Evolutionary conservation across 2,888 invertebrate genomes (phyloP), one percentile per base, ranked within the genome.

Genomic region (Drosophila anceps): DNA sequence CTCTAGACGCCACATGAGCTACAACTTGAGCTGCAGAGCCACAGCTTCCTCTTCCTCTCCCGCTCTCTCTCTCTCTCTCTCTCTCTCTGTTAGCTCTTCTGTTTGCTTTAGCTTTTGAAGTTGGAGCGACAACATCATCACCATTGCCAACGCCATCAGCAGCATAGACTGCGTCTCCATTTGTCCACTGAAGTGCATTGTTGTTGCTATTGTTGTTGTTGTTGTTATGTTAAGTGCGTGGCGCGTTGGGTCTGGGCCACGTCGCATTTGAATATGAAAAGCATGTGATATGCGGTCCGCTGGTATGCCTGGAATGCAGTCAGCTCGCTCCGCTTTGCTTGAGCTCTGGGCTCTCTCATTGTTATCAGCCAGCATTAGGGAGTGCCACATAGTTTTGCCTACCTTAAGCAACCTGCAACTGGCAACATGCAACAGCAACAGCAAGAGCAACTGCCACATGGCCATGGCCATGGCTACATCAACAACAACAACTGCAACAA

Each of bases 31-130:
- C 24, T 4, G 18, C 31, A 31, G n/a, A 24, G 15, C 46, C 0
- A 13, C 46, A 27, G 15, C 48, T n/a, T n/a, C 55, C 76, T 69
- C 69, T 72, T 67, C 62, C 77, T 71, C 73, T 10, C 44, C 33
- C 4, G 18, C 48, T 10, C 43, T 58, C 15, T 39, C 50, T 10
- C 35, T 53, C 71, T 68, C 73, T 71, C 67, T 71, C 87, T 71
- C 70, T 67, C 35, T n/a, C 35, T 73, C 44, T 37, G 1, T 55
- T 55, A 15, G n/a, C 53, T 48, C 58, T 55, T 35, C 50, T 88
- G 75, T 88, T 84, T 88, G 79, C 79, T 70, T 78, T 78, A 83
- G 87, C 87, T 86, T 84, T 88, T 88, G 89, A 84, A 83, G 89
- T 84, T 86, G 76, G 72, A 86, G 88, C 88, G 84, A 84, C 88